These are phyloP conservation scores for Rallus crepitans DNA, from an alignment of 2,797 vertebrate species.

Conservation along the genomic window DNA sequence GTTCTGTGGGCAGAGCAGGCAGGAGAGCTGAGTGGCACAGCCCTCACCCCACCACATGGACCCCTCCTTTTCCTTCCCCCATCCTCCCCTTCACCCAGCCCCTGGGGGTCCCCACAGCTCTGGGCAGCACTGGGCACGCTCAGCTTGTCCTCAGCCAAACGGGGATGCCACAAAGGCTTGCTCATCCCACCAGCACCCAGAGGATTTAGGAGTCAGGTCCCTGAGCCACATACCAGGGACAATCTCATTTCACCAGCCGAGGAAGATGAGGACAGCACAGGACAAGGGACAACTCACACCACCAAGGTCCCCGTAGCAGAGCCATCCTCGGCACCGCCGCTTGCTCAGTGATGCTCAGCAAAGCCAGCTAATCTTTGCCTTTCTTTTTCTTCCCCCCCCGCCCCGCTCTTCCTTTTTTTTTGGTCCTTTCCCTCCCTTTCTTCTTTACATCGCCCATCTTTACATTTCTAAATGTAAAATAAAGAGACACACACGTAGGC, in stretches of 20 bases:
- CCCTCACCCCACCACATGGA: fast-evolving
- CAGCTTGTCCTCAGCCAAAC: neutral
- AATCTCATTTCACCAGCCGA: fast-evolving
- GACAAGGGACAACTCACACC: neutral
- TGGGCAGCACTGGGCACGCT: neutral
- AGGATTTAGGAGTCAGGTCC: neutral
- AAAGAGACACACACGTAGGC: constrained; percentile 77
- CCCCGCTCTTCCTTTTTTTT: neutral
- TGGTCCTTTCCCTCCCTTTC: constrained; percentile 62
- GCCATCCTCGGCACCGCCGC: neutral
- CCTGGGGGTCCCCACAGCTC: fast-evolving
- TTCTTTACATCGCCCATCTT: constrained; percentile 73
- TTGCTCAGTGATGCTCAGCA: neutral
- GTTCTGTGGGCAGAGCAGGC: constrained; percentile 81
- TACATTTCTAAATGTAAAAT: constrained; percentile 83
- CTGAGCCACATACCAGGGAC: fast-evolving
- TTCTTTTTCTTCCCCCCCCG: neutral
- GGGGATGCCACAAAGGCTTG: fast-evolving
- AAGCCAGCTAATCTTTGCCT: neutral
- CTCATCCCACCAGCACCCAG: fast-evolving
- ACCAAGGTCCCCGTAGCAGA: neutral
- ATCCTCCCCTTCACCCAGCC: neutral
- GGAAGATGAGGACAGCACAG: neutral
- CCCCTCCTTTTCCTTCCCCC: neutral
- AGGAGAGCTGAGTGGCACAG: fast-evolving